Evolutionary conservation across 2,888 invertebrate genomes (phyloP).

Genomic region (Callinectes sapidus): DNA sequence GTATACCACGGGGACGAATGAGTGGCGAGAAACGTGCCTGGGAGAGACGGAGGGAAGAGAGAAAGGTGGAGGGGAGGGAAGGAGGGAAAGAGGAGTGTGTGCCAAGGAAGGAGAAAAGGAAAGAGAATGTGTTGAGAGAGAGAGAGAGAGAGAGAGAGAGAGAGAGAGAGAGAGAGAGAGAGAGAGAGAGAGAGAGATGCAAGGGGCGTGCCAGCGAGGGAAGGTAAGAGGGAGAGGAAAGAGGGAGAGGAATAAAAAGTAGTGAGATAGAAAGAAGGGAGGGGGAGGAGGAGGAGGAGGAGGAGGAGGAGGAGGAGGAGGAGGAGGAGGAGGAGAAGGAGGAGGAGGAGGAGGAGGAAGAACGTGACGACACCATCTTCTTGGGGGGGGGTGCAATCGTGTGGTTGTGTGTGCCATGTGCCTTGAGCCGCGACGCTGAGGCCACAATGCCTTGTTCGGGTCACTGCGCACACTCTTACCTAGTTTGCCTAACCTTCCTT

Average conservation of each 20-base stretch:
- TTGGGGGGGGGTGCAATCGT: neutral
- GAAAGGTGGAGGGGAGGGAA: neutral
- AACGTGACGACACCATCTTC: slow-evolving; percentile 8
- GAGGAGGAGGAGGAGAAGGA: neutral
- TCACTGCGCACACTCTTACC: neutral
- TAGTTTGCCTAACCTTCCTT: neutral
- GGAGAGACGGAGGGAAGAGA: neutral
- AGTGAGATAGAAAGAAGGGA: slow-evolving; percentile 21
- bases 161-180: slow-evolving; percentile 30
- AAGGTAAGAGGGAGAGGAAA: neutral
- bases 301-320: neutral
- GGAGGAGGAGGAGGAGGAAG: neutral
- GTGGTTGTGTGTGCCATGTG: slow-evolving; percentile 8
- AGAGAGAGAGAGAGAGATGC: slow-evolving; percentile 34
- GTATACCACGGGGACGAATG: neutral
- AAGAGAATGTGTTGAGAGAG: neutral
- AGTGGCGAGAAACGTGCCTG: neutral
- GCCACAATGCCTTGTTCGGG: neutral
- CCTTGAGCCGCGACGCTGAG: neutral
- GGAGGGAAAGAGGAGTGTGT: neutral
- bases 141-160: slow-evolving; percentile 28
- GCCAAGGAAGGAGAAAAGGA: neutral
- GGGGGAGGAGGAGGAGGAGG: neutral
- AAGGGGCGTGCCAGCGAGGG: neutral
- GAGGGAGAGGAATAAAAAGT: neutral